Evolutionary conservation across 2,797 vertebrate species (phyloP).

Genomic region (Labeo calbasu): DNA sequence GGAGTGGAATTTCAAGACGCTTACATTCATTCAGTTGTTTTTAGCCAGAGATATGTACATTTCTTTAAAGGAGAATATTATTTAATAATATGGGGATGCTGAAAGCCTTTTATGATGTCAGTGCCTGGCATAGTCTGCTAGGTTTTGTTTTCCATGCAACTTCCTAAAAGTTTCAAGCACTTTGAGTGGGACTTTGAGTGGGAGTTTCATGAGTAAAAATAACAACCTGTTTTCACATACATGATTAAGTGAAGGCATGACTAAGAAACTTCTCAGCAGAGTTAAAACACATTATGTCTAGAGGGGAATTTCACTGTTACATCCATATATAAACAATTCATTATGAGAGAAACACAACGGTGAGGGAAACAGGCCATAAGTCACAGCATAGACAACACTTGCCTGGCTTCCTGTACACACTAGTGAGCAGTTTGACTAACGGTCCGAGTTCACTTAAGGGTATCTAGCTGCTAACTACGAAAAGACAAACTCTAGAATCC

Average conservation of each 20-base stretch:
- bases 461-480: background rate
- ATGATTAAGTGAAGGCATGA: background rate
- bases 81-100: background rate
- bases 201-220: conserved; percentile 20
- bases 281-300: background rate
- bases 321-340: background rate
- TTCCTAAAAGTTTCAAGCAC: background rate
- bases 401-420: conserved; percentile 9
- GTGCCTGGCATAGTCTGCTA: background rate
- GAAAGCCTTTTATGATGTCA: background rate
- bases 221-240: background rate
- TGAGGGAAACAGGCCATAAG: background rate
- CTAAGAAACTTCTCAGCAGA: conserved; percentile 14
- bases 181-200: background rate
- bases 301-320: conserved; percentile 8
- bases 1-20: background rate
- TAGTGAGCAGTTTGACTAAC: background rate
- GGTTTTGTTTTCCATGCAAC: conserved; percentile 1
- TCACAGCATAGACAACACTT: background rate
- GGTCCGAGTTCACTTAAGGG: background rate
- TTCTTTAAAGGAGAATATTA: background rate
- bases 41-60: background rate
- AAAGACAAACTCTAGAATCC: background rate
- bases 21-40: background rate
- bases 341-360: background rate